phyloP scores from a whole-genome alignment of 2,113 vertebrate genomes.

The Prietella phreatophila region DNA sequence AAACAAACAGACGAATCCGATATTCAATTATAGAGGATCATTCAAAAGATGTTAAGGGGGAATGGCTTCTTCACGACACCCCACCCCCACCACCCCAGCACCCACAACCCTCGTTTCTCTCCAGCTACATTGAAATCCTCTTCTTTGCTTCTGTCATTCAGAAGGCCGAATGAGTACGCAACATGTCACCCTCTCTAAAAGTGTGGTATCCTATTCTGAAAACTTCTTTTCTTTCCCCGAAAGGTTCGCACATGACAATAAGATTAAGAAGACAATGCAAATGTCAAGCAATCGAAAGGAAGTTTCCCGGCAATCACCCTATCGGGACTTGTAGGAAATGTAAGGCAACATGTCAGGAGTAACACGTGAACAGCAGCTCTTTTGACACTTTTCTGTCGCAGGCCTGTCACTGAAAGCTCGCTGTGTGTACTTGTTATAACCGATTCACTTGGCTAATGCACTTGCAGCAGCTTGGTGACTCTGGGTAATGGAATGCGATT shows the following conservation, averaged over 20 bases:
- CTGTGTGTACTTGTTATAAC: neutral
- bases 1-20: slow-evolving; percentile 43
- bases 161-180: neutral
- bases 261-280: slow-evolving; percentile 37
- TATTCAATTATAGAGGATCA: slow-evolving; percentile 47
- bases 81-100: neutral
- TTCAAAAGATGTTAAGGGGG: slow-evolving; percentile 24
- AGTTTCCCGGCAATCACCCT: slow-evolving; percentile 7
- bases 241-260: slow-evolving; percentile 16
- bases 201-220: neutral
- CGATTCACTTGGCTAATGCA: neutral
- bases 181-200: slow-evolving; percentile 26
- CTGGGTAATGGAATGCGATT: slow-evolving; percentile 37
- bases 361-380: neutral
- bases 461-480: slow-evolving; percentile 8
- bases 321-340: slow-evolving; percentile 29
- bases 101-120: neutral
- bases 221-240: neutral
- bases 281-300: slow-evolving; percentile 38
- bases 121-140: slow-evolving; percentile 13
- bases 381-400: neutral
- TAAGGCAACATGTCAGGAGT: slow-evolving; percentile 30
- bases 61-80: neutral
- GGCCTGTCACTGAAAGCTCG: slow-evolving; percentile 14
- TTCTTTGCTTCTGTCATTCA: neutral